These are phyloP conservation scores for Platysteira castanea DNA, from an alignment of 2,113 vertebrate species.

Conservation along the genomic window DNA sequence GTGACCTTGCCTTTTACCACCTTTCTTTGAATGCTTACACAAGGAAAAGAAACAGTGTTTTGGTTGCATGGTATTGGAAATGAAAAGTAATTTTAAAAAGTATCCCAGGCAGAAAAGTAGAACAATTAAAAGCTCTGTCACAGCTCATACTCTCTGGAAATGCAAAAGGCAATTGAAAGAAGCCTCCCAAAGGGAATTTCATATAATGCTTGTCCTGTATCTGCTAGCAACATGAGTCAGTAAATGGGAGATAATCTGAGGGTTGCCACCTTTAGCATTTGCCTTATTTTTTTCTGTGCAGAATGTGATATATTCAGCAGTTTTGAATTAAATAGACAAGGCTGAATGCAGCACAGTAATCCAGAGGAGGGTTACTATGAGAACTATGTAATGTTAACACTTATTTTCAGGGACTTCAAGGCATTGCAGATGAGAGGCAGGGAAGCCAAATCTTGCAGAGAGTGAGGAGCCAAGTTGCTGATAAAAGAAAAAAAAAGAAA, in stretches of 20 bases:
- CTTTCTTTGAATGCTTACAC: background rate
- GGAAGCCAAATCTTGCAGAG: background rate
- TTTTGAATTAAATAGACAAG: background rate
- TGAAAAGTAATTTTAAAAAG: background rate
- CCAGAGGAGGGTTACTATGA: background rate
- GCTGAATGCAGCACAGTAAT: background rate
- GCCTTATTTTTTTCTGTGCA: background rate
- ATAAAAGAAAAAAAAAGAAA: background rate
- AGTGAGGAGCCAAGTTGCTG: background rate
- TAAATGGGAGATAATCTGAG: background rate
- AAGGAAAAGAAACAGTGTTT: background rate
- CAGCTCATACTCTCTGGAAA: background rate
- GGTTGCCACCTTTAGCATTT: background rate
- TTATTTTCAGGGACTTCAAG: background rate
- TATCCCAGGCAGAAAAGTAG: background rate
- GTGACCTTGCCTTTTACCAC: background rate
- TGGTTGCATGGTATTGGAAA: background rate
- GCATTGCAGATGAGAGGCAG: background rate
- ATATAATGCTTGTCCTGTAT: background rate
- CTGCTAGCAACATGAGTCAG: background rate
- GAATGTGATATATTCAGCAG: background rate
- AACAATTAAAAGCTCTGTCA: constrained; percentile 1
- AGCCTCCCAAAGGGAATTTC: background rate
- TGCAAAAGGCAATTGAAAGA: background rate
- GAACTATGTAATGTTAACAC: background rate